Evolutionary conservation across 2,888 invertebrate genomes (phyloP).

Genomic region (Ennomos erosarius): DNA sequence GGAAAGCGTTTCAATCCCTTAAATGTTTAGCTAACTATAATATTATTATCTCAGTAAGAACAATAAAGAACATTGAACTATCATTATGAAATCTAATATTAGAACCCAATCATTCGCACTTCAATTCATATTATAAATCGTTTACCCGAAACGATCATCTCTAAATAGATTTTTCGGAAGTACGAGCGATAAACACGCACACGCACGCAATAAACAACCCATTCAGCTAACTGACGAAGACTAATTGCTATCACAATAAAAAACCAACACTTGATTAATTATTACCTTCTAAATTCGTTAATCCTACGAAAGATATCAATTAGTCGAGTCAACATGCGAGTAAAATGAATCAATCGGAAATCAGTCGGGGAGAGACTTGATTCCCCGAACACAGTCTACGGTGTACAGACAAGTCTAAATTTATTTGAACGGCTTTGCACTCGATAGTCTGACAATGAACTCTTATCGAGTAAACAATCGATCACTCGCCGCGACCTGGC

Average conservation of each 20-base stretch:
- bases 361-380: slow-evolving; percentile 53
- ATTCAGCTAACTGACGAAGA: slow-evolving; percentile 33
- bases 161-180: slow-evolving; percentile 29
- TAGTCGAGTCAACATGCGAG: slow-evolving; percentile 15
- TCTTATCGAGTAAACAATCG: slow-evolving; percentile 76
- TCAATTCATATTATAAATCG: slow-evolving; percentile 15
- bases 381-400: slow-evolving; percentile 61
- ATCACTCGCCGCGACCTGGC: slow-evolving; percentile 77
- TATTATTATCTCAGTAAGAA: too few relatives aligned
- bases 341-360: slow-evolving; percentile 41
- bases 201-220: slow-evolving; percentile 43
- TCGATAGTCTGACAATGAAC: slow-evolving; percentile 81
- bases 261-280: slow-evolving; percentile 30
- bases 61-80: not conserved
- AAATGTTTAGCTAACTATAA: too few relatives aligned
- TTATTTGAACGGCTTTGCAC: slow-evolving; percentile 74
- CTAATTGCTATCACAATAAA: slow-evolving; percentile 36
- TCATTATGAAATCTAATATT: slow-evolving; percentile 15
- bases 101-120: slow-evolving; percentile 8
- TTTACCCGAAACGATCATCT: slow-evolving; percentile 18
- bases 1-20: too few relatives aligned
- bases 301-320: slow-evolving; percentile 26
- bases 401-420: slow-evolving; percentile 69
- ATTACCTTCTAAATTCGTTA: slow-evolving; percentile 19
- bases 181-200: slow-evolving; percentile 34